Base-by-base conservation (phyloP, 2,797 vertebrate genomes). In the Neoniphon sammara region DNA sequence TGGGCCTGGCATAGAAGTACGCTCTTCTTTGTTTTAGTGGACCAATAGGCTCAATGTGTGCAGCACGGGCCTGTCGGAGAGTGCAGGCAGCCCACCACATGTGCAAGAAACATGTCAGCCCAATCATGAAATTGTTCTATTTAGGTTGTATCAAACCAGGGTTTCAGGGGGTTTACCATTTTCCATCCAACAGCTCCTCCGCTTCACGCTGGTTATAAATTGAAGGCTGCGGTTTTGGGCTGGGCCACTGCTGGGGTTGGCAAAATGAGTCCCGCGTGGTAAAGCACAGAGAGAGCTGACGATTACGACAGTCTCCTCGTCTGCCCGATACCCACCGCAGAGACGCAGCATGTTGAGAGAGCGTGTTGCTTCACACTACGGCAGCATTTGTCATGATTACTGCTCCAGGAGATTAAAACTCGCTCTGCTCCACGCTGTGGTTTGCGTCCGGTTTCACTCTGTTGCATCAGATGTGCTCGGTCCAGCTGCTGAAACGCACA, bases 401-500 rank as follows among this genome's bases (percentile, higher is more conserved):
- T 60, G 5, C 83, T 82, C 73, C 66, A 64, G 75, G 80, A 81
- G 78, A 81, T 84, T 71, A 17, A 82, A 79, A 69, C 72, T 73
- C 70, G 80, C 70, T 76, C 58, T 4, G 39, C 73, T 77, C 64
- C 15, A 5, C 73, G 68, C 60, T 81, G 55, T 52, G 62, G 87
- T n/a, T 91, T 91, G 83, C 86, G 77, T 87, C 76, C 66, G 23
- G 84, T 93, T 92, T 90, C 83, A 78, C 82, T 58, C 75, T 85
- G 85, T 95, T 95, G 93, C 94, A 91, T 95, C 94, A 95, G 91
- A 92, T 83, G 81, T 49, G 72, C 78, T 81, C 15, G 62, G 90
- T 89, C 87, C 88, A 85, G 88, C 91, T 93, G 91, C 88, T 82
- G 90, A 78, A 81, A 81, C 75, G 27, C 81, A 76, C 85, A 85